Base-by-base conservation (phyloP, 2,888 invertebrate species). In the Zaprionus bogoriensis region DNA sequence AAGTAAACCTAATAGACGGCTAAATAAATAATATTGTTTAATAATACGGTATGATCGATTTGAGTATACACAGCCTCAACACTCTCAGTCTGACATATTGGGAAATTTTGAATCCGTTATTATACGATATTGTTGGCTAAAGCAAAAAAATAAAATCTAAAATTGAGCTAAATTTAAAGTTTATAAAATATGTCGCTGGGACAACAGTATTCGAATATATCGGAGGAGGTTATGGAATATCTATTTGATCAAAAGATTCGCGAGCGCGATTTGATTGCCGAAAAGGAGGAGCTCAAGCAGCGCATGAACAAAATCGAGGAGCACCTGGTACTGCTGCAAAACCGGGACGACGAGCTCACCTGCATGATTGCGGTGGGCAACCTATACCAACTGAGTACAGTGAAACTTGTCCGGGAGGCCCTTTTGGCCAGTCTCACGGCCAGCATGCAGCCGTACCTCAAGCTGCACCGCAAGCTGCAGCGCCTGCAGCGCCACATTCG, bases 191-290 rank as follows among this genome's bases (percentile, higher is more conserved):
- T 60, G 52, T 61, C 62, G 12, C 20, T 45, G n/a, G 47, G 41
- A 1, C 42, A 62, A n/a, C 45, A 53, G 4, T 60, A 32, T 23
- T 44, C 59, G 5, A 63, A 36, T 20, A 36, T 77, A 19, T 64
- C 84, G 10, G 66, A 74, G 14, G 83, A 82, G 23, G 64, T 79
- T 2, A 45, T 79, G 47, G 63, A 67, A 44, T 76, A 82, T 54
- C 51, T 80, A 14, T 54, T 70, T 5, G 64, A 67, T 4, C 83
- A 78, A 17, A 66, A 67, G 38, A 51, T 60, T 4, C 83, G 86
- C 0, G 72, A 79, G 28, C 66, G 69, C 0, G 55, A 78, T 14
- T 25, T 78, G 1, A 47, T 44, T 20, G 39, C 32, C 10, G 50
- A 70, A 30, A 85, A 78, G 47, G 60, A 75, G 22, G 44, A 59